Evolutionary conservation across 1,140 invertebrate species (phyloP), one percentile per base, ranked within the genome.

Genomic region (Araneus ventricosus): DNA sequence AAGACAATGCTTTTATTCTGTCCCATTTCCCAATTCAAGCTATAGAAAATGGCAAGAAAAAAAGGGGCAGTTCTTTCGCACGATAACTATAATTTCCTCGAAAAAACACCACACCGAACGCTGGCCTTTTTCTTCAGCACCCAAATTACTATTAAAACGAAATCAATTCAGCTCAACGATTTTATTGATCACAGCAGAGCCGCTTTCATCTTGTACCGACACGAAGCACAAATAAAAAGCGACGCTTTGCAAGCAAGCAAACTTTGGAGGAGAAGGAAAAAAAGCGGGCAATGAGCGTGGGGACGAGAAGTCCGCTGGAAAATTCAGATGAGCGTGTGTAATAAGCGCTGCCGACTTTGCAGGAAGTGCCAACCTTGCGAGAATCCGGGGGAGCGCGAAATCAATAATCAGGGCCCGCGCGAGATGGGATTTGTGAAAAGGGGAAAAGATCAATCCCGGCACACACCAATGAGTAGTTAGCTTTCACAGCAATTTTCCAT

Each of bases 371-470:
- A 86, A 86, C 27, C 84, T 86, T 86, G 84, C 84, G 34, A 84
- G 41, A n/a, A n/a, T 52, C 20, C n/a, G 39, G 39, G 39, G 27
- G 45, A 52, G 80, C 45, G 20, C 84, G 84, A 86, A 86, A 86
- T 86, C 84, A 86, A 86, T 86, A 86, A 86, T 86, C 52, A 86
- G 59, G 84, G 52, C 84, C 39, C 52, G 41, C 84, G 45, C 84
- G 45, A 57, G 52, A 57, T 34, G 30, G 52, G 84, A 86, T 86
- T 86, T 57, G 45, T 52, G 45, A 86, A 86, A 57, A 34, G 30
- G 34, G 84, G 52, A 86, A 57, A 34, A 82, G 41, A 82, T 45
- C 37, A 82, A 82, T 45, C 80, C 39, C 41, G 4, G 27, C 41
- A 61, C 84, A 57, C 84, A 84, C 52, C 84, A 57, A 86, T 75